Percentiles rank a stretch among this genome's conserved stretches.
Conservation (phyloP, 2,797 vertebrate species). For the Glossophaga mutica region DNA sequence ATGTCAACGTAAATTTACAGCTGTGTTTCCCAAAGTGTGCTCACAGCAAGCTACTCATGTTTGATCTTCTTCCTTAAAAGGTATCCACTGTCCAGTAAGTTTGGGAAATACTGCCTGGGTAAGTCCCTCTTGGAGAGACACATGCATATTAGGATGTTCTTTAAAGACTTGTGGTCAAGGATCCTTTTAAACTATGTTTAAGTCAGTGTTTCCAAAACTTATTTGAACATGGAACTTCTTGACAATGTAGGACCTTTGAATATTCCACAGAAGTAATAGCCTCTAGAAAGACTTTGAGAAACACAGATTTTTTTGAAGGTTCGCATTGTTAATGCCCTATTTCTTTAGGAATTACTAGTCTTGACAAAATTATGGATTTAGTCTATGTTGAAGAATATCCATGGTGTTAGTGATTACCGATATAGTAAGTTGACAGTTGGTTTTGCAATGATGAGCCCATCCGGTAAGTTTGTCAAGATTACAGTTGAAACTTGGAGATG, state of each 20-base stretch:
- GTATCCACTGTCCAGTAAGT: constrained; percentile 12
- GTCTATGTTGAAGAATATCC: constrained; percentile 53
- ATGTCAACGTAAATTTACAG: constrained; percentile 15
- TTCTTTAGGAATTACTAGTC: constrained; percentile 37
- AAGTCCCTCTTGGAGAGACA: neutral
- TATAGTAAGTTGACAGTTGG: neutral
- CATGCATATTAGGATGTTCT: neutral
- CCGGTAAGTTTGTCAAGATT: neutral
- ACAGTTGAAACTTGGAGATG: constrained; percentile 39
- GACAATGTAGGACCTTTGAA: neutral
- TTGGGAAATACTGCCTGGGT: neutral
- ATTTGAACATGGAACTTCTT: neutral
- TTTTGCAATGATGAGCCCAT: neutral
- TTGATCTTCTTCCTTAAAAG: constrained; percentile 15
- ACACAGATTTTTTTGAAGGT: constrained; percentile 45
- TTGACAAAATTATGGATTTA: constrained; percentile 69
- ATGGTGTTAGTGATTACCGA: constrained; percentile 34
- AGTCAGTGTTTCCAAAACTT: constrained; percentile 30
- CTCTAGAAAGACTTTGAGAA: constrained; percentile 61
- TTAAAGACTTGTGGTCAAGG: neutral
- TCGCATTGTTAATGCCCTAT: constrained; percentile 26
- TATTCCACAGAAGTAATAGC: neutral
- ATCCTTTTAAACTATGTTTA: neutral
- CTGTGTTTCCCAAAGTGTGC: constrained; percentile 63
- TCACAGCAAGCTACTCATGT: neutral